Conservation (phyloP, 2,888 invertebrate genomes). For the Hypena proboscidalis region DNA sequence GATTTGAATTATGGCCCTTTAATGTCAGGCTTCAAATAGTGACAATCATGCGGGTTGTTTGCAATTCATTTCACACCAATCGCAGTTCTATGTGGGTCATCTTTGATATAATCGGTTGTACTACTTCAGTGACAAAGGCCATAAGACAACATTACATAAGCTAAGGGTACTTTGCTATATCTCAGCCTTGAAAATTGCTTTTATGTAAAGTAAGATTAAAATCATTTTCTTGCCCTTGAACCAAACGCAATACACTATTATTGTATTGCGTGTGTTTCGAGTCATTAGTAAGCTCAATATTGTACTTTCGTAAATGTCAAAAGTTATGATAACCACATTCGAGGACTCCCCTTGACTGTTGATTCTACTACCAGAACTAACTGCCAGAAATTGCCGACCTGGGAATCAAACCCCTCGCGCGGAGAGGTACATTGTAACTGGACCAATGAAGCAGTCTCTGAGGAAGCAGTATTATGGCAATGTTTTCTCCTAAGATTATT, state of each 20-base stretch:
- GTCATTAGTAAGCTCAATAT: slow-evolving; percentile 37
- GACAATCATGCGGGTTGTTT: background rate
- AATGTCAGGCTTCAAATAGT: background rate
- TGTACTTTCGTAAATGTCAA: slow-evolving; percentile 33
- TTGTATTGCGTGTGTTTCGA: slow-evolving; percentile 36
- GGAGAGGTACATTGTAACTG: too few relatives aligned
- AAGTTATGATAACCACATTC: slow-evolving; percentile 24
- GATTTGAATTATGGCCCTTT: too few relatives aligned
- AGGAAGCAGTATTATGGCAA: too few relatives aligned
- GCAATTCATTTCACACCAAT: background rate
- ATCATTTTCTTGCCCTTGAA: slow-evolving; percentile 37
- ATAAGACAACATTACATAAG: slow-evolving; percentile 6
- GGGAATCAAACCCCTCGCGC: too few relatives aligned
- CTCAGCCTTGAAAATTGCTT: slow-evolving; percentile 32
- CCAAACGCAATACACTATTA: slow-evolving; percentile 23
- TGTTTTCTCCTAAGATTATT: too few relatives aligned
- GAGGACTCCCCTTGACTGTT: slow-evolving; percentile 4
- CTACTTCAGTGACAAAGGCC: slow-evolving; percentile 1
- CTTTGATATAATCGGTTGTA: background rate
- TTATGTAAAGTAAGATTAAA: slow-evolving; percentile 26
- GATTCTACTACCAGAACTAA: too few relatives aligned
- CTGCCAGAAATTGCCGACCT: slow-evolving; percentile 1
- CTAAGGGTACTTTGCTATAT: slow-evolving; percentile 11
- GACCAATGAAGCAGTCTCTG: too few relatives aligned
- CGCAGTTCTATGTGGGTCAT: background rate